These are phyloP conservation scores for Phaethon lepturus DNA, from an alignment of 2,113 vertebrate genomes.

Conservation along the genomic window DNA sequence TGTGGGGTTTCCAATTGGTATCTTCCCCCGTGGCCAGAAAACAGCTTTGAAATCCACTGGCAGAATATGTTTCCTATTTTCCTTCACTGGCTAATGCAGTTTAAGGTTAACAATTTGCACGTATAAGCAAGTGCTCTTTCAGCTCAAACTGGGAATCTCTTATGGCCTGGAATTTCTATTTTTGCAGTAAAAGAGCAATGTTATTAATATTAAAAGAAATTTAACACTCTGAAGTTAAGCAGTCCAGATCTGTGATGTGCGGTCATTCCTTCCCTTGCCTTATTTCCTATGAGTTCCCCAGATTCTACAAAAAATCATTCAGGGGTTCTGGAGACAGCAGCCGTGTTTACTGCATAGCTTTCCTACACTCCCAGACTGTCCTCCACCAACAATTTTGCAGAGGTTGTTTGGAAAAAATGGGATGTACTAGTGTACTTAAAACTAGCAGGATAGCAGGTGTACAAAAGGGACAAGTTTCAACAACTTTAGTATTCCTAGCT, in stretches of 20 bases:
- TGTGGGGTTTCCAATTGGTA: not conserved
- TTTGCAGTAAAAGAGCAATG: not conserved
- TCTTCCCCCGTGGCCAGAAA: not conserved
- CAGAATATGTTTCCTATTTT: not conserved
- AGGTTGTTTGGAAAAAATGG: not conserved
- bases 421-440: not conserved
- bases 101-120: not conserved
- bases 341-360: not conserved
- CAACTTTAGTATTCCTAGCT: not conserved
- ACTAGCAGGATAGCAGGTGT: not conserved
- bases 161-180: not conserved
- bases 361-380: not conserved
- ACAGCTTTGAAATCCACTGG: not conserved
- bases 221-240: not conserved
- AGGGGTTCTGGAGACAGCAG: not conserved
- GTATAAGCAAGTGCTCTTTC: not conserved
- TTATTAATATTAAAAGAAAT: not conserved
- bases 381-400: not conserved
- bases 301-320: not conserved
- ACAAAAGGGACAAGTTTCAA: not conserved
- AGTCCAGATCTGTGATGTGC: not conserved
- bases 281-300: not conserved
- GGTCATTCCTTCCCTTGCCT: not conserved
- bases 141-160: not conserved
- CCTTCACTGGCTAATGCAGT: not conserved